Base-by-base conservation (phyloP, 2,113 vertebrate genomes). In the Cepphus grylle region DNA sequence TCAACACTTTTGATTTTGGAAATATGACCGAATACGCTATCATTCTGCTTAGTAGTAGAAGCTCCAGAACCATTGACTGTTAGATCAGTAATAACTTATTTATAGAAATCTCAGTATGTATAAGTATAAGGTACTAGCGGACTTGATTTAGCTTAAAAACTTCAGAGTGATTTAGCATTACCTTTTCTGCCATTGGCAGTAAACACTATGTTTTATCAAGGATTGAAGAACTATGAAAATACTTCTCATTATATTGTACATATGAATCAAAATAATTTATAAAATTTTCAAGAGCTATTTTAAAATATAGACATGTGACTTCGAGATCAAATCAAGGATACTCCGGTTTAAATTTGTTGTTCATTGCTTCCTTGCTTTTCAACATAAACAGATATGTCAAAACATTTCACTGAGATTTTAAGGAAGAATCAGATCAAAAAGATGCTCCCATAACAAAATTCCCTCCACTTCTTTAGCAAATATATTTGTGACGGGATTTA, bases 381-480 rank as follows among this genome's bases (percentile, higher is more conserved):
- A 85, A 62, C 40, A 86, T 95, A 93, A 78, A 83, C 19, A 90
- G 38, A 55, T 74, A 95, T 63, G 47, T 95, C 93, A 95, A 93
- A 96, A 95, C 8, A 91, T 90, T 89, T 93, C 91, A 86, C 76
- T 71, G 29, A 89, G 34, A 83, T 96, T 96, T 96, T 95, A 74
- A 87, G 63, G 63, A 88, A 88, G 84, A 86, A 79, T 79, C 36
- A 85, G 93, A 95, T 85, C 59, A 95, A 84, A 95, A 94, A 85
- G 40, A 53, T 81, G 30, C 30, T 93, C 17, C 76, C 56, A 29
- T 77, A 85, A 81, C 30, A 76, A n/a, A 85, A 11, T 86, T 91
- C 69, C 12, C 11, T 78, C 76, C 2, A 0, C 81, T 50, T 91
- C 49, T 86, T 83, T 63, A 94, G 25, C 17, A 94, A 91, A 92